These are phyloP conservation scores for Phrynocephalus forsythii DNA, from an alignment of 2,797 vertebrate species.

Conservation along the genomic window DNA sequence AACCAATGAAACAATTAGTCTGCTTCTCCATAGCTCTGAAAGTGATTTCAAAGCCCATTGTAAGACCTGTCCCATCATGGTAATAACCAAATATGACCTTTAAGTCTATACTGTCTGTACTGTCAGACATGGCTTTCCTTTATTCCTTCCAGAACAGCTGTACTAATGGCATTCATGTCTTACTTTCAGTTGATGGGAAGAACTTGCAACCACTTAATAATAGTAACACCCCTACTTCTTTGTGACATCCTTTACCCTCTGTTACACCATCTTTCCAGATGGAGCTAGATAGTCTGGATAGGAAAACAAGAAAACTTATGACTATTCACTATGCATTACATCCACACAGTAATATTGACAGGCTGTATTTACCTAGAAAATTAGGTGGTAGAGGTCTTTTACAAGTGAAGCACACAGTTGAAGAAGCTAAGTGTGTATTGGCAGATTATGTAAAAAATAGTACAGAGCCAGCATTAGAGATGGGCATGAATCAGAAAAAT, in stretches of 20 bases:
- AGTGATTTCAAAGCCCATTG: background rate
- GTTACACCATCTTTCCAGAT: too few species aligned
- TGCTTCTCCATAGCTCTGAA: background rate
- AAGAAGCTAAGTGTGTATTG: too few species aligned
- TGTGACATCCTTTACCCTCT: background rate
- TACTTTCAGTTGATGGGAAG: background rate
- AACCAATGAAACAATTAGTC: background rate
- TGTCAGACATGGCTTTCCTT: background rate
- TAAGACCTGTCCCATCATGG: background rate
- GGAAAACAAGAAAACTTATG: too few species aligned
- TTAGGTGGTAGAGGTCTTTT: too few species aligned
- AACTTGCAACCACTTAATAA: background rate
- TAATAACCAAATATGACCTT: background rate
- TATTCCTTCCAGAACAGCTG: background rate
- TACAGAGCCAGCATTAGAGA: too few species aligned
- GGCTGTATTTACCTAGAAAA: too few species aligned
- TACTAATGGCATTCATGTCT: background rate
- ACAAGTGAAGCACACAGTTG: too few species aligned
- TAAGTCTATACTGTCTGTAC: background rate
- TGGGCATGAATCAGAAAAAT: too few species aligned
- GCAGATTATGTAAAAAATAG: too few species aligned
- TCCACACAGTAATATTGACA: too few species aligned
- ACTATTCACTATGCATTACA: too few species aligned
- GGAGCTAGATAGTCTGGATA: too few species aligned
- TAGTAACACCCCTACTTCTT: background rate